Evolutionary conservation across 2,888 invertebrate genomes (phyloP), one percentile per base, ranked within the genome.

Genomic region (Synergus umbraculus): DNA sequence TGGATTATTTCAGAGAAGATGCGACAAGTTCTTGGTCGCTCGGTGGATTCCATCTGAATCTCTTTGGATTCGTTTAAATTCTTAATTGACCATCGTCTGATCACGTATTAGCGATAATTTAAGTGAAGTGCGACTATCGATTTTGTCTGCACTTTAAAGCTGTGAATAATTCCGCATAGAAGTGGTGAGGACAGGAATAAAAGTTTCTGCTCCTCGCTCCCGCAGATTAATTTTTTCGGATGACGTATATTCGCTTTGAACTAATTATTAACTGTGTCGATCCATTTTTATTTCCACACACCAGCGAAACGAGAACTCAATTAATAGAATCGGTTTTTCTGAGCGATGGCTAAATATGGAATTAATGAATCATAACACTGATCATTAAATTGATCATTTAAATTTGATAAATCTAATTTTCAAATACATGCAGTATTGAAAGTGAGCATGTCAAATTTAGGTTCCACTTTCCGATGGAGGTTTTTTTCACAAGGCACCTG

Each of bases 401-500:
- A 49, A 15, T 49, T 49, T 10, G 7, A 49, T 49, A n/a, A 49
- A 15, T 15, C 5, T 49, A 49, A 49, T 49, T 49, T 49, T 1
- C n/a, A n/a, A 49, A n/a, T n/a, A 5, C 8, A 4, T 12, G 22
- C 60, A 22, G 60, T 4, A n/a, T n/a, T 2, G 10, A 54, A 73
- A 73, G 73, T 54, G 29, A 37, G 37, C 15, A 54, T 37, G 29
- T 41, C 10, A 54, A 54, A n/a, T 18, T 73, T 49, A 54, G 49
- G 54, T 73, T 41, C 29, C 43, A 44, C 41, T 43, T 82, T 83
- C 83, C 67, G 76, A 73, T 58, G 76, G 63, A 76, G 79, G 5
- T 41, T 41, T 46, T 46, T 73, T 54, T 54, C 54, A 60, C 73
- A 49, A 37, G 54, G 37, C 49, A 29, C 37, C 37, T 15, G 73